Conservation (phyloP, 2,888 invertebrate species). For the Lepidochrysops patricia region DNA sequence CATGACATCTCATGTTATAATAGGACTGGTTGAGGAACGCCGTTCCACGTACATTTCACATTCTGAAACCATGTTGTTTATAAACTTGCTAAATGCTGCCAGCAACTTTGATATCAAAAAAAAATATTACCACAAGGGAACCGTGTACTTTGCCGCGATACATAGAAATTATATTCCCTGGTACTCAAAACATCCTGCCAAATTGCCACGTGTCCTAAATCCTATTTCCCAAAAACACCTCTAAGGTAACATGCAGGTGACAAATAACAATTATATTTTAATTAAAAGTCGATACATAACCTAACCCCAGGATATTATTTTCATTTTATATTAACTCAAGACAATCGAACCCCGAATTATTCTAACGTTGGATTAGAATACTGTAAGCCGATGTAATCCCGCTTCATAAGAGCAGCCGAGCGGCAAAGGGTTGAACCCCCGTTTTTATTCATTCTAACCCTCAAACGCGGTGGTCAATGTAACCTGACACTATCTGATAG, state of each 20-base stretch:
- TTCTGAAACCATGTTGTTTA: too few species aligned
- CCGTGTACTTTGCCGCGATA: too few species aligned
- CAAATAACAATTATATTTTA: not conserved
- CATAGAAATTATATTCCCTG: too few species aligned
- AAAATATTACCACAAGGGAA: too few species aligned
- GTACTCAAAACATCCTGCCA: too few species aligned
- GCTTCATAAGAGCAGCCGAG: slow-evolving; percentile 10
- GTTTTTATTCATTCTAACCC: slow-evolving; percentile 39
- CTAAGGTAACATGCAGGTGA: too few species aligned
- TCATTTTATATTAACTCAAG: not conserved
- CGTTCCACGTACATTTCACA: too few species aligned
- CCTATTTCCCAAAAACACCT: too few species aligned
- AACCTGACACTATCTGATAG: slow-evolving; percentile 41
- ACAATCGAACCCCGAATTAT: not conserved
- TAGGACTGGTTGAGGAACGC: too few species aligned
- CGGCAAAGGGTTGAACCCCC: slow-evolving; percentile 34
- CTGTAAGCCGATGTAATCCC: slow-evolving; percentile 1
- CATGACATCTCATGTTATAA: not conserved
- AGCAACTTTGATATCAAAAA: too few species aligned
- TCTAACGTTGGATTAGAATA: slow-evolving; percentile 2
- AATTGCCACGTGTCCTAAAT: too few species aligned
- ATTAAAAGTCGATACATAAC: not conserved
- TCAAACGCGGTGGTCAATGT: slow-evolving; percentile 50
- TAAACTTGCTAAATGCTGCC: too few species aligned
- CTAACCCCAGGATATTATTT: not conserved